These are phyloP conservation scores for Coilia nasus DNA, from an alignment of 2,797 vertebrate genomes.

Conservation along the genomic window DNA sequence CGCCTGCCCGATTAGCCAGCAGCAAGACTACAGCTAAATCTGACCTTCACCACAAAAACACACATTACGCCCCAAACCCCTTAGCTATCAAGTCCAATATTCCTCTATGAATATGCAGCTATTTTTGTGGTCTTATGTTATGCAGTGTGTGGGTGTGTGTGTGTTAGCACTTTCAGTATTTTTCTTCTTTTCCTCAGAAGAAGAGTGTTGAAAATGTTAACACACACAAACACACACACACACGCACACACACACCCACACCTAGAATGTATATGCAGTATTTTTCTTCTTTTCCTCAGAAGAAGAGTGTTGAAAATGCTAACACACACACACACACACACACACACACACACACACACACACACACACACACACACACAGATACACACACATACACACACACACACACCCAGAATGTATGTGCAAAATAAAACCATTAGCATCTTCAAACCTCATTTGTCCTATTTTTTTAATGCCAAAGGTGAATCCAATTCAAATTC, in stretches of 20 bases:
- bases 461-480: background rate
- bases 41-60: slow-evolving; percentile 9
- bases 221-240: too few species aligned
- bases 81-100: background rate
- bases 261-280: too few species aligned
- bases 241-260: too few species aligned
- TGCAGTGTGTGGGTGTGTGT: slow-evolving; percentile 21
- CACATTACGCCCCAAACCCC: background rate
- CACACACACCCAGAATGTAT: too few species aligned
- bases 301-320: too few species aligned
- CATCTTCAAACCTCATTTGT: background rate
- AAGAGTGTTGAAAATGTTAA: too few species aligned
- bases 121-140: background rate
- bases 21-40: background rate
- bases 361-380: too few species aligned
- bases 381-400: too few species aligned
- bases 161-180: background rate
- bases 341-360: too few species aligned
- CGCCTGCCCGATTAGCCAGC: background rate
- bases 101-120: background rate
- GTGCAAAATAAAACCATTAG: background rate
- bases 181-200: too few species aligned
- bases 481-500: background rate
- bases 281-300: too few species aligned
- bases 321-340: too few species aligned